phyloP scores from a whole-genome alignment of 2,888 invertebrate genomes.

The Pandemis heparana region DNA sequence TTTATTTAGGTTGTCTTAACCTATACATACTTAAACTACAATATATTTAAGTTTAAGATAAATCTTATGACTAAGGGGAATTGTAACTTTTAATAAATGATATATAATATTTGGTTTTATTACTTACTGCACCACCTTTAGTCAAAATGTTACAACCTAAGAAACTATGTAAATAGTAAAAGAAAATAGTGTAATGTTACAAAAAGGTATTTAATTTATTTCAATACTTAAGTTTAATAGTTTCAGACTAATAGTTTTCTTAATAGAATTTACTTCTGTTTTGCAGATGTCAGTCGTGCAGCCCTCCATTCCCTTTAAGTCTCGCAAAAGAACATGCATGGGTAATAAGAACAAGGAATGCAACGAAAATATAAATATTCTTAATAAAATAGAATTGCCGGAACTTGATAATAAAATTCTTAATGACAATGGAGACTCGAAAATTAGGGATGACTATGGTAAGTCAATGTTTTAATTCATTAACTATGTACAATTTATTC shows the following conservation, averaged over 20 bases:
- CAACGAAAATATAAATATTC: slow-evolving; percentile 67
- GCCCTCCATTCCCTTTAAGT: slow-evolving; percentile 78
- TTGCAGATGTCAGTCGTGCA: slow-evolving; percentile 80
- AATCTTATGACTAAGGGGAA: slow-evolving; percentile 32
- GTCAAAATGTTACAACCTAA: not conserved
- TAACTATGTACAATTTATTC: not conserved
- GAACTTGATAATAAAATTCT: slow-evolving; percentile 40
- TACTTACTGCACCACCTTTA: slow-evolving; percentile 10
- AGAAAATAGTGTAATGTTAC: not conserved
- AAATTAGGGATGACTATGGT: slow-evolving; percentile 56
- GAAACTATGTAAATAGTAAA: not conserved
- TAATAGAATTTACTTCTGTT: slow-evolving; percentile 6
- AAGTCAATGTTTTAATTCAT: slow-evolving; percentile 35
- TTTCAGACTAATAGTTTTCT: not conserved
- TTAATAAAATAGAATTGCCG: slow-evolving; percentile 52
- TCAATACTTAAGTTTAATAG: not conserved
- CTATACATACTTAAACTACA: slow-evolving; percentile 24
- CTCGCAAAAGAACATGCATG: slow-evolving; percentile 74
- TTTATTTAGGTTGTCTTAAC: slow-evolving; percentile 32
- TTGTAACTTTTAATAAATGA: slow-evolving; percentile 42
- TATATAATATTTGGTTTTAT: not conserved
- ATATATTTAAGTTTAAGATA: slow-evolving; percentile 18
- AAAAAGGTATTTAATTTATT: slow-evolving; percentile 23
- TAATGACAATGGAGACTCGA: slow-evolving; percentile 32
- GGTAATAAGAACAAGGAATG: slow-evolving; percentile 53